Evolutionary conservation across 2,797 vertebrate genomes (phyloP), one percentile per base, ranked within the genome.

Genomic region (Enteromius mattozi): DNA sequence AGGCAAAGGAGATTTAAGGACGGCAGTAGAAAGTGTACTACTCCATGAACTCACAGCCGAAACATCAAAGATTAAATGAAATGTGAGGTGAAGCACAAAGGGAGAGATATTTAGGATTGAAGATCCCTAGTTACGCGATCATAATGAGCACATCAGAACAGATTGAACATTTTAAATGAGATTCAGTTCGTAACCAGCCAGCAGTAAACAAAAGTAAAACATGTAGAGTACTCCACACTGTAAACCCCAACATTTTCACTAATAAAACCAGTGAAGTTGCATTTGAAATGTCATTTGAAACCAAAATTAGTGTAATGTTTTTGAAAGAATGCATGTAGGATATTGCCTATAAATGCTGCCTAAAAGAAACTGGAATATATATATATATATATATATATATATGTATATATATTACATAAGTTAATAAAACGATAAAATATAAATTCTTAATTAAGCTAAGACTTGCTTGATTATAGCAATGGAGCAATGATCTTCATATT

Each of bases 81-180:
- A 84, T 49, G 63, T 19, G n/a, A 85, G 78, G 40, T 30, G 37
- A 35, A 63, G 27, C 65, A 33, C 77, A 76, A 79, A 86, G 65
- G 80, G 68, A 3, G 51, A 76, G 40, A 81, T 65, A 68, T 86
- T 24, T 30, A 81, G 70, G 24, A 56, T 27, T 30, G 61, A 84
- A 76, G 63, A 42, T 85, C 75, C 47, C 37, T 6, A 71, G 83
- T 51, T 33, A 7, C 8, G 12, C 21, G 1, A 68, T 35, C 27
- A 16, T 81, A 81, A 84, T 86, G 78, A 82, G 54, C 85, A 81
- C 74, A 86, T 63, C 82, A 61, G 59, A 8, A 49, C 78, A 24
- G 61, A 66, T 3, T 69, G 51, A 80, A 42, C 59, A 74, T 70
- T 82, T 78, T 54, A 82, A 78, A 70, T 80, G 51, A 75, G 27